These are phyloP conservation scores for Nysson spinosus DNA, from an alignment of 2,888 invertebrate genomes.

Conservation along the genomic window DNA sequence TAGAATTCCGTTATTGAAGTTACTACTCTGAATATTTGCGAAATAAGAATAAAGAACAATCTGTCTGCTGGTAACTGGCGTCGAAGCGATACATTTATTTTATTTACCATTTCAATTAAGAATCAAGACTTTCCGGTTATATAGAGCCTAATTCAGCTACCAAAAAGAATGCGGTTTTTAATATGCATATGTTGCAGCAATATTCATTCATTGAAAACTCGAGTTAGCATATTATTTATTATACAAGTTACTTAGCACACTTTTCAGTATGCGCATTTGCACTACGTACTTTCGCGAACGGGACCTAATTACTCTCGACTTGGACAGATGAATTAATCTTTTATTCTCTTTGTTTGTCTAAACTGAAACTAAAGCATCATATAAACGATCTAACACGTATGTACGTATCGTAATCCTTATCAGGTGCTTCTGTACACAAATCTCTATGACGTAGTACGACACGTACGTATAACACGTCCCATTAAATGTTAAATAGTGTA, in stretches of 20 bases:
- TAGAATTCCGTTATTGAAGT: no score
- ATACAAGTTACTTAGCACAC: slow-evolving; percentile 21
- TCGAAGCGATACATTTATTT: not conserved
- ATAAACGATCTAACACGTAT: not conserved
- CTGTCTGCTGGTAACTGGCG: no score
- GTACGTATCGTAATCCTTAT: not conserved
- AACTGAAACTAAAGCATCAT: slow-evolving; percentile 10
- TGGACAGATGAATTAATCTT: slow-evolving; percentile 7
- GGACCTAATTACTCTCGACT: slow-evolving; percentile 12
- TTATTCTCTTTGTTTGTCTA: slow-evolving; percentile 11
- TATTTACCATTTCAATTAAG: not conserved
- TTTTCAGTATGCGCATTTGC: slow-evolving; percentile 16
- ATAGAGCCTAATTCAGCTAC: slow-evolving; percentile 15
- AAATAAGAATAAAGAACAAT: no score
- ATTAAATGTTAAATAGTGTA: slow-evolving; percentile 5
- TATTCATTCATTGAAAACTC: slow-evolving; percentile 21
- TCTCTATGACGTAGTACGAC: no score
- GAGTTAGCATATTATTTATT: slow-evolving; percentile 10
- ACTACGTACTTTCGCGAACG: slow-evolving; percentile 23
- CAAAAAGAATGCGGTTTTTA: slow-evolving; percentile 21
- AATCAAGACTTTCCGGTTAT: slow-evolving; percentile 19
- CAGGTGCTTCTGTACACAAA: slow-evolving; percentile 12
- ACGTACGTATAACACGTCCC: not conserved
- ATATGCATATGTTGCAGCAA: slow-evolving; percentile 14
- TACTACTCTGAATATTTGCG: no score